Base-by-base conservation (phyloP, 2,797 vertebrate genomes). In the Chanos chanos region DNA sequence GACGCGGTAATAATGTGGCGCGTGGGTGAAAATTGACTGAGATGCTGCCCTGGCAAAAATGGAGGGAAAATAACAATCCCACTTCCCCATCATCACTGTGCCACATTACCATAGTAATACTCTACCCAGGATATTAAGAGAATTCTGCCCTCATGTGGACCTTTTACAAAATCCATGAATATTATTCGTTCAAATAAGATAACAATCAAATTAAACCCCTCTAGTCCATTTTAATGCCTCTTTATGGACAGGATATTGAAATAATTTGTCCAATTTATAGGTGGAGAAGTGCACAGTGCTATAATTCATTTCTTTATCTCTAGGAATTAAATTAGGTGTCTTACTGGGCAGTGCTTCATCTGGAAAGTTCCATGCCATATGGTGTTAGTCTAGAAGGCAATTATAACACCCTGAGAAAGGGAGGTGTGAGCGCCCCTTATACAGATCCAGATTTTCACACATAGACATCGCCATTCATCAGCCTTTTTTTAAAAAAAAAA, bases 131-230 rank as follows among this genome's bases (percentile, higher is more conserved):
- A 58, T 43, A 52, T 62, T 58, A 73, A 71, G 51, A 68, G 33
- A 56, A 61, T 53, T 65, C 71, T 50, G 52, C 72, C 27, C 75
- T 39, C 64, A 30, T 28, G 54, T 24, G 73, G 68, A 80, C 75
- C 45, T 78, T 58, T 60, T 28, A n/a, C 50, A 77, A 80, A 79
- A 77, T 75, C 71, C 72, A 56, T 66, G 73, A 83, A 78, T 74
- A 74, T 68, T 74, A 75, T 63, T 71, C 69, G 79, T 82, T 86
- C 70, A 76, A 73, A 40, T 66, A 52, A 81, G 78, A 83, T 81
- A 74, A 76, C 37, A 56, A 79, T 81, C 76, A 81, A 73, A 80
- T 86, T 64, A 76, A 77, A 68, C 61, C 56, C 68, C 61, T 48
- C 57, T 62, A 16, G 4, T 40, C 36, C 43, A 18, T 66, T 65